Base-by-base conservation (phyloP, 2,797 vertebrate genomes). In the Ctenosaura bakeri region DNA sequence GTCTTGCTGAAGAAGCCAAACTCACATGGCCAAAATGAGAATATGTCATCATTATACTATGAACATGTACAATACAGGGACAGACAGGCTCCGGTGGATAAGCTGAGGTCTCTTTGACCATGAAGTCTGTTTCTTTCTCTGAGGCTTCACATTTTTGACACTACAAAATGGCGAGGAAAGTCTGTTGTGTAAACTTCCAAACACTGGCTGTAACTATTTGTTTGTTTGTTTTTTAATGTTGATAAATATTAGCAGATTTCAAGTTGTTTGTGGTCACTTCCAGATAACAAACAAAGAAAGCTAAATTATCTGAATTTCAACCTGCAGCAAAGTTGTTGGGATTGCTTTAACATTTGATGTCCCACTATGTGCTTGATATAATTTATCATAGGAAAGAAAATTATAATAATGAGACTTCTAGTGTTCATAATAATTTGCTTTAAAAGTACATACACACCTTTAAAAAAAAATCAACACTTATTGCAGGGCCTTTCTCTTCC, bases 401-500 rank as follows among this genome's bases (percentile, higher is more conserved):
- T 94, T 66, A 90, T 82, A 92, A 87, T 92, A 90, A 13, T 87
- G 73, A 35, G 91, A 88, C 90, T 95, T 93, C 54, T 91, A 92
- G 86, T 1, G 5, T 94, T 38, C 84, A 94, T 85, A 95, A 95
- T 88, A 94, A 88, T 38, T 86, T 86, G 79, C 89, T 81, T 88
- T 80, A 86, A 88, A 94, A 93, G 90, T 29, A 94, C 90, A 88
- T 50, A 38, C 10, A 94, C 86, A 94, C 14, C 87, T 64, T 18
- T 87, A 91, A 80, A 88, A 93, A 93, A 89, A 92, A 80, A 89
- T 80, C 94, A 89, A 93, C 71, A 92, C 10, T 92, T 96, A 94
- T 88, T 96, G 94, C 89, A 94, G 93, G 90, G 91, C 79, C 91
- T 90, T 95, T 91, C 85, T 94, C 91, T 91, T 95, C 81, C 88